These are phyloP conservation scores for Microctonus hyperodae DNA, from an alignment of 2,888 invertebrate species.

Conservation along the genomic window DNA sequence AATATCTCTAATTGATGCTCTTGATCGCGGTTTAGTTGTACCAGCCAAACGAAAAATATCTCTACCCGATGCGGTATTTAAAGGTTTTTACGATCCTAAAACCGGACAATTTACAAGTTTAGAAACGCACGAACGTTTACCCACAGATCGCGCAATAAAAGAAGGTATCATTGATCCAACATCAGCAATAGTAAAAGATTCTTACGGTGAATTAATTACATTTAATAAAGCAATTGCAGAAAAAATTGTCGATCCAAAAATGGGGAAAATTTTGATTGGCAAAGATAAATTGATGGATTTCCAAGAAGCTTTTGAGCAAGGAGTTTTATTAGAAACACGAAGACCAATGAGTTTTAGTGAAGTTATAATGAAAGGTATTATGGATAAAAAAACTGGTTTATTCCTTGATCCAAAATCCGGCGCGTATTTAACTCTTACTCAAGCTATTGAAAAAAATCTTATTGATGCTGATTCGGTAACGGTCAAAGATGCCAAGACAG, in stretches of 20 bases:
- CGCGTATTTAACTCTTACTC: constrained; percentile 77
- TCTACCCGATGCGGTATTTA: constrained; percentile 87
- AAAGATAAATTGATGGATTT: constrained; percentile 74
- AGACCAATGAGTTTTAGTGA: constrained; percentile 83
- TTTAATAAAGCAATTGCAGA: constrained; percentile 83
- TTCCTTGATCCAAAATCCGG: constrained; percentile 86
- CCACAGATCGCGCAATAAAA: constrained; percentile 83
- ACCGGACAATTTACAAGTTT: constrained; percentile 85
- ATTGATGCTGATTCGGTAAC: constrained; percentile 86
- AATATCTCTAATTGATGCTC: constrained; percentile 82
- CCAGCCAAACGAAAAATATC: constrained; percentile 85
- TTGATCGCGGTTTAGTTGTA: constrained; percentile 81
- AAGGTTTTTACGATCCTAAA: constrained; percentile 87
- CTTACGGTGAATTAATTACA: constrained; percentile 76
- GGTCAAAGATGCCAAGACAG: constrained; percentile 79
- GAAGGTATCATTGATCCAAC: constrained; percentile 85
- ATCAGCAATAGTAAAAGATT: constrained; percentile 82
- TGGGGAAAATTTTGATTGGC: constrained; percentile 73
- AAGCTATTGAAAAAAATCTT: constrained; percentile 82
- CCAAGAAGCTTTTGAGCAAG: constrained; percentile 85
- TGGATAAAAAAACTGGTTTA: constrained; percentile 77
- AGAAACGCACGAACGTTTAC: constrained; percentile 79
- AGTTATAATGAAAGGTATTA: constrained; percentile 81
- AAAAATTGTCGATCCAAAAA: constrained; percentile 78
- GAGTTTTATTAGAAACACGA: constrained; percentile 80